These are phyloP conservation scores for Melipona beecheii DNA, from an alignment of 2,888 invertebrate species.

Conservation along the genomic window DNA sequence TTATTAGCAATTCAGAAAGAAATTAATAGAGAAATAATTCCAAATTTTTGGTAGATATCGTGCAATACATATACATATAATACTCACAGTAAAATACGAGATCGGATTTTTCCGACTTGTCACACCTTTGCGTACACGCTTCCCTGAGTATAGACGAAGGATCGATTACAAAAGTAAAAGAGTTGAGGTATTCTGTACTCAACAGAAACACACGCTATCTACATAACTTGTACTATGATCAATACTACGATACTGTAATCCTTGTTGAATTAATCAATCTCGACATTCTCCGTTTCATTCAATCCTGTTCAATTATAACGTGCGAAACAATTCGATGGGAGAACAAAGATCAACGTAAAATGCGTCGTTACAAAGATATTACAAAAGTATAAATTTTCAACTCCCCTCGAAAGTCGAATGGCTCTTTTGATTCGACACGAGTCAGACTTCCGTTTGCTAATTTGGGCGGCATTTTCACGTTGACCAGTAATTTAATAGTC, in stretches of 20 bases:
- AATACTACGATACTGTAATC: too few species aligned
- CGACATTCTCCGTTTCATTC: neutral
- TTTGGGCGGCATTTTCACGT: conserved; percentile 9
- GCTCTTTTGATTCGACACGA: neutral
- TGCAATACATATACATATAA: conserved; percentile 1
- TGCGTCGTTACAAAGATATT: neutral
- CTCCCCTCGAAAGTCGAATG: neutral
- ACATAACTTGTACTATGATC: too few species aligned
- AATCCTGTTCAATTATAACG: neutral
- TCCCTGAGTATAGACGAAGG: neutral
- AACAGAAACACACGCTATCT: neutral
- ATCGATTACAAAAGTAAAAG: neutral
- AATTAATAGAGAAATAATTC: neutral
- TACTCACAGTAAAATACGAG: conserved; percentile 6
- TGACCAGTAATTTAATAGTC: conserved; percentile 63
- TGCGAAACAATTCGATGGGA: neutral
- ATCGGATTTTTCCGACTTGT: conserved; percentile 17
- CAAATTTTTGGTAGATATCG: neutral
- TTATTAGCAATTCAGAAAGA: neutral
- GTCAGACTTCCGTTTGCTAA: neutral
- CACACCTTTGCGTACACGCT: neutral
- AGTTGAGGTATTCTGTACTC: neutral
- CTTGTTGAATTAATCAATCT: neutral
- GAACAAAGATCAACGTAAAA: neutral
- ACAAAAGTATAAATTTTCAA: neutral